Conservation (phyloP, 2,113 vertebrate species). For the Cephalopholis sonnerati region DNA sequence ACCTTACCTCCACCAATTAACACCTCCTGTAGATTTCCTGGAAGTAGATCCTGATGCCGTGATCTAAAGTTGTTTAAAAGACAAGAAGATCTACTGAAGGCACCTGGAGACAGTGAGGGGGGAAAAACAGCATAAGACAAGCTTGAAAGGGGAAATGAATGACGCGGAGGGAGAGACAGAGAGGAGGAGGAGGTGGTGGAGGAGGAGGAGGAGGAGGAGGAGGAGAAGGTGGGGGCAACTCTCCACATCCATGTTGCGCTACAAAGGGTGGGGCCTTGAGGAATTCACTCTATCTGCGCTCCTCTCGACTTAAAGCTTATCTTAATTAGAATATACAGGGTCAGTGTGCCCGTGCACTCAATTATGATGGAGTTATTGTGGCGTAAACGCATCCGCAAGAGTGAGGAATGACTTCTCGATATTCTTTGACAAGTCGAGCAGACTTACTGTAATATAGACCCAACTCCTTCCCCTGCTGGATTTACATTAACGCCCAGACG, state of each 20-base stretch:
- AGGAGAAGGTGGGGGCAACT: conserved; percentile 54
- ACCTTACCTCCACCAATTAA: conserved; percentile 67
- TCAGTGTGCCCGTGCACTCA: conserved; percentile 50
- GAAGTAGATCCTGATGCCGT: conserved; percentile 38
- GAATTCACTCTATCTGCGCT: conserved; percentile 79
- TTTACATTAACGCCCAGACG: conserved; percentile 30
- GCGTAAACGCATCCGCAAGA: conserved; percentile 15
- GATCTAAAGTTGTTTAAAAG: conserved; percentile 38
- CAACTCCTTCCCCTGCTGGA: conserved; percentile 28
- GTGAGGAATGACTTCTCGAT: conserved; percentile 27
- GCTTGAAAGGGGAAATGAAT: conserved; percentile 73
- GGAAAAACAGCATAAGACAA: conserved; percentile 51
- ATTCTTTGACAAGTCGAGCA: conserved; percentile 50
- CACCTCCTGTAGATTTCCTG: conserved; percentile 31
- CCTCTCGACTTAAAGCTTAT: conserved; percentile 73
- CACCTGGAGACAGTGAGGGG: conserved; percentile 62
- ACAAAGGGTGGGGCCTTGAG: conserved; percentile 86
- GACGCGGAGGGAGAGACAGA: conserved; percentile 48
- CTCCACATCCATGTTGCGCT: conserved; percentile 81
- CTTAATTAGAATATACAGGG: conserved; percentile 65
- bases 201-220: not conserved
- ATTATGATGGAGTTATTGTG: conserved; percentile 55
- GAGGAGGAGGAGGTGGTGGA: not conserved
- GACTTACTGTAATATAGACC: conserved; percentile 30
- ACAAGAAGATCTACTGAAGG: conserved; percentile 29